Base-by-base conservation (phyloP, 2,113 vertebrate genomes). In the Naja naja region DNA sequence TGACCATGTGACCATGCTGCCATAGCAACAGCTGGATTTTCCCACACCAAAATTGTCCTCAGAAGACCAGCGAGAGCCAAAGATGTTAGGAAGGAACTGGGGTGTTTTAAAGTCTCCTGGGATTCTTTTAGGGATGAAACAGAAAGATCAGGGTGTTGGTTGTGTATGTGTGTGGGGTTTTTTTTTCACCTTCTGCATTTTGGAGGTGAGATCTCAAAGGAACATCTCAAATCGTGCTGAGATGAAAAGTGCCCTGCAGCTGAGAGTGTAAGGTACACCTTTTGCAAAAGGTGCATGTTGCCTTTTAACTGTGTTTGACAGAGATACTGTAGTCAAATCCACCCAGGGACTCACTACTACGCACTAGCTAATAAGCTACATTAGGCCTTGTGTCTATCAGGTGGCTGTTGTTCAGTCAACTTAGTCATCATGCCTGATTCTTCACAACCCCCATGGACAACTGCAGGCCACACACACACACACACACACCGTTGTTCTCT, bases 11-110 rank as follows among this genome's bases (percentile, higher is more conserved):
- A 39, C 74, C 49, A 93, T 89, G 95, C 94, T 97, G 94, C 96
- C 94, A 97, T 96, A 94, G 96, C 95, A 97, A 96, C 96, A 95
- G 95, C 94, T 96, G 96, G 95, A 95, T 96, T 95, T 93, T 90
- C 96, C 95, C 93, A 93, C n/a, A 85, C 0, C 0, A 89, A 94
- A 89, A 95, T 92, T 56, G n/a, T 47, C 90, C 23, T 89, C 85
- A 93, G 94, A 93, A 0, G 18, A 64, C 85, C 92, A 47, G 14
- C 39, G 25, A 45, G 56, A 49, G 3, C n/a, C 87, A 89, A 95
- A 43, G 81, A 49, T 0, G 5, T 25, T 81, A 43, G 4, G 85
- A 92, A 95, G 87, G 3, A 25, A 64, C n/a, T 12, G 55, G 87
- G 87, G 23, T 0, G 12, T 54, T 52, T 85, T 55, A 10, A 43